Evolutionary conservation across 1,140 invertebrate species (phyloP), one percentile per base, ranked within the genome.

Genomic region (Drosophila sturtevanti): DNA sequence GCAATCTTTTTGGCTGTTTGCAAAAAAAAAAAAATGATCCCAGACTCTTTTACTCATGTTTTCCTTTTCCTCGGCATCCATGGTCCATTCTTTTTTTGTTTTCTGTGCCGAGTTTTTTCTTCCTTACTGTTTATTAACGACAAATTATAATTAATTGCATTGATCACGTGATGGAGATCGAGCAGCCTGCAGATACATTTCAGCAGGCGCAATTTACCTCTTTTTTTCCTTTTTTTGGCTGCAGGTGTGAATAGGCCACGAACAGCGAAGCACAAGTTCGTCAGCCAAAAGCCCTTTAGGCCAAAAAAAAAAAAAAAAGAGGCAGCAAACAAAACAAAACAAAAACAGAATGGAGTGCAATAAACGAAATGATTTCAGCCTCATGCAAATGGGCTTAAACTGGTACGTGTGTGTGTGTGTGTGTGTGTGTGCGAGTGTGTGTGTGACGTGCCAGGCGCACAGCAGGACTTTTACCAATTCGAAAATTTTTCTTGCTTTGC

Each of bases 121-220:
- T 14, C 16, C 38, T 6, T 59, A 22, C 64, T 75, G 71, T 73
- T 82, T 84, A 84, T 87, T 77, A 81, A 82, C 78, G 81, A 90
- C 86, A 90, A 89, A 90, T 90, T 90, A 90, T 90, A 86, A 90
- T 86, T 90, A 90, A 90, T 90, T 90, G 86, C 76, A 79, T 72
- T 63, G 86, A 89, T 90, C 86, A 90, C 86, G 86, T 72, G 81
- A 90, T 90, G 86, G 72, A 77, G 86, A 80, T 89, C 70, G 63
- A 81, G 86, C 85, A 89, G 75, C 69, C 75, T 84, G 80, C 72
- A 79, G 84, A 87, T 68, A 77, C 79, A 72, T 89, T 87, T 87
- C 84, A 87, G 84, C 84, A 89, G 84, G 68, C 71, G 56, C 84
- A 89, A 89, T 87, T 87, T 87, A 84, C 24, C n/a, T n/a, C n/a